These are phyloP conservation scores for Petrocephalus sullivani DNA, from an alignment of 2,797 vertebrate genomes.

Conservation along the genomic window DNA sequence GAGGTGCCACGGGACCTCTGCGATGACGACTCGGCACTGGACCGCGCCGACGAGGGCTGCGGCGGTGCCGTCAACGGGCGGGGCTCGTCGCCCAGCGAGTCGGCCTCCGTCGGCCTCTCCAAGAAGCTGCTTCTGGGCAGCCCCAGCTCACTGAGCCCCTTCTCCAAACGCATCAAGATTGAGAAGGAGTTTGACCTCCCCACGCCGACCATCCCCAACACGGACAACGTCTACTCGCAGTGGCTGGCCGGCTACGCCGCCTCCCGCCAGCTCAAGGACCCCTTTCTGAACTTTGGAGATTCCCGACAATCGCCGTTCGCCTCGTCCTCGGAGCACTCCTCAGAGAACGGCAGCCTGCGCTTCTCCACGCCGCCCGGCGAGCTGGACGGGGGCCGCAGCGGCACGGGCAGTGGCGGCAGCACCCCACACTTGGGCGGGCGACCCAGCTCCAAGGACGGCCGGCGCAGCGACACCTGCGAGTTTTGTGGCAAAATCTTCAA, in stretches of 20 bases:
- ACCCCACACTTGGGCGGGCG: slow-evolving; percentile 88
- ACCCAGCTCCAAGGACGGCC: slow-evolving; percentile 93
- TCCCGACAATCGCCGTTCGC: slow-evolving; percentile 98
- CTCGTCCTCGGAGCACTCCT: slow-evolving; percentile 95
- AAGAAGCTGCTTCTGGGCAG: slow-evolving; percentile 98
- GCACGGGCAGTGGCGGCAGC: slow-evolving; percentile 93
- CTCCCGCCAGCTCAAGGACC: slow-evolving; percentile 96
- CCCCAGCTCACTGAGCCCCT: slow-evolving; percentile 92
- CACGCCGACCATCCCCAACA: slow-evolving; percentile 91
- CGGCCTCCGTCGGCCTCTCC: slow-evolving; percentile 87
- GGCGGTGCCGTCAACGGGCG: slow-evolving; percentile 79
- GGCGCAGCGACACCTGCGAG: slow-evolving; percentile 96
- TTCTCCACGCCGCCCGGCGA: slow-evolving; percentile 94
- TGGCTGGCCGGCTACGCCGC: slow-evolving; percentile 96
- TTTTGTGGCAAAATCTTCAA: slow-evolving; percentile 98
- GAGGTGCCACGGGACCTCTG: slow-evolving; percentile 82
- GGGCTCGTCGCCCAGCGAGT: slow-evolving; percentile 89
- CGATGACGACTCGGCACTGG: slow-evolving; percentile 83
- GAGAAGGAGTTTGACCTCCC: slow-evolving; percentile 98
- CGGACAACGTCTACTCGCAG: slow-evolving; percentile 98
- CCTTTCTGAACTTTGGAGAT: slow-evolving; percentile 91
- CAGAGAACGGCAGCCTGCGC: slow-evolving; percentile 95
- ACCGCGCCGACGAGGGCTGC: slow-evolving; percentile 83
- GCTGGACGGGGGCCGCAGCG: slow-evolving; percentile 90
- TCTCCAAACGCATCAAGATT: slow-evolving; percentile 97